phyloP scores from a whole-genome alignment of 2,888 invertebrate genomes.

The Bruchidius siliquastri region DNA sequence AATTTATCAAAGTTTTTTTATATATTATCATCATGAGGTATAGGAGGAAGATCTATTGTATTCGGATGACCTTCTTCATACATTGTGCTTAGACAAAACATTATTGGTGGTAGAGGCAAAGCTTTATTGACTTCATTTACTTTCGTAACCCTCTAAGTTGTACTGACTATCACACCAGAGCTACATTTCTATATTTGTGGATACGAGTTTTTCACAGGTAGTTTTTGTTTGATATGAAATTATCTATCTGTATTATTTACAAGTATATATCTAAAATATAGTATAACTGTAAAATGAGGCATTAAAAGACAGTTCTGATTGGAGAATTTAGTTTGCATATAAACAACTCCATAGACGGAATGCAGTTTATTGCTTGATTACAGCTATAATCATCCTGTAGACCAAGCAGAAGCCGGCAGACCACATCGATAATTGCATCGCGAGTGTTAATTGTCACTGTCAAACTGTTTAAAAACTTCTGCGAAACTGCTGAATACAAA shows the following conservation, averaged over 20 bases:
- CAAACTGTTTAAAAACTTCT: background rate
- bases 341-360: background rate
- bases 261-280: background rate
- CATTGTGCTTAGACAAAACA: too few relatives aligned
- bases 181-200: too few relatives aligned
- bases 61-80: too few relatives aligned
- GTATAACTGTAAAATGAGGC: background rate
- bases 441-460: background rate
- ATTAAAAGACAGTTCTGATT: background rate
- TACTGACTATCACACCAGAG: too few relatives aligned
- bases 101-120: too few relatives aligned
- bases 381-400: background rate
- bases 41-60: too few relatives aligned
- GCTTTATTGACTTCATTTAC: too few relatives aligned
- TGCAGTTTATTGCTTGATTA: background rate
- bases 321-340: background rate
- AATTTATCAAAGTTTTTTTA: too few relatives aligned
- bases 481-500: background rate
- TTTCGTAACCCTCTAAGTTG: too few relatives aligned
- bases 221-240: background rate
- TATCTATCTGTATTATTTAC: background rate
- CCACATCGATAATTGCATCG: background rate
- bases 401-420: background rate
- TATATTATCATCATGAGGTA: too few relatives aligned
- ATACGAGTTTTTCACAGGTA: background rate